Evolutionary conservation across 2,797 vertebrate genomes (phyloP).

Genomic region (Meriones psammophilus): DNA sequence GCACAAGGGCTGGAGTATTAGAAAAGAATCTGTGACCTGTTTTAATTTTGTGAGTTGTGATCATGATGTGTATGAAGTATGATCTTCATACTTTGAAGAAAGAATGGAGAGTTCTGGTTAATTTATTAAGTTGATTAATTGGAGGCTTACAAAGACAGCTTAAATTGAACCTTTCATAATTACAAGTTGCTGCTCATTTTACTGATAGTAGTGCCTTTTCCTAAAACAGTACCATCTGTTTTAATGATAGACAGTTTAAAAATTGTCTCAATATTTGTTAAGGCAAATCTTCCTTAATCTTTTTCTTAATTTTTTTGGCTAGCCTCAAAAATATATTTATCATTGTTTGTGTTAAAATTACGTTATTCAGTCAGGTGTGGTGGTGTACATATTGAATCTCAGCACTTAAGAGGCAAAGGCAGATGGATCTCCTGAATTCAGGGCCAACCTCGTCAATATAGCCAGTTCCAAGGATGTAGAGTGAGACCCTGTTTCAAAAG

Average conservation of each 20-base stretch:
- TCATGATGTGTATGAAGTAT: constrained; percentile 12
- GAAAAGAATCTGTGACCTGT: constrained; percentile 17
- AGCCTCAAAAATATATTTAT: constrained; percentile 20
- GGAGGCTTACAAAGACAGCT: constrained; percentile 13
- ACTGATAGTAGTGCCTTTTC: constrained; percentile 43
- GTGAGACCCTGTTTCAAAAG: background rate
- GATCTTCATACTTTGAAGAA: constrained; percentile 59
- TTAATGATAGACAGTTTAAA: constrained; percentile 52
- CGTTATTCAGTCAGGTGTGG: background rate
- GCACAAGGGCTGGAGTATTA: background rate
- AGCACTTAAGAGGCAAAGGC: background rate
- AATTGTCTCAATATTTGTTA: constrained; percentile 33
- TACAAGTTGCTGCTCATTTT: constrained; percentile 48
- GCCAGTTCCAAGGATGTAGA: background rate
- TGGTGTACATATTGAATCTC: background rate
- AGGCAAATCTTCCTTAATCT: background rate
- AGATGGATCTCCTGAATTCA: background rate
- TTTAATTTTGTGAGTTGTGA: constrained; percentile 12
- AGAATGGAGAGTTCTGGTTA: constrained; percentile 43
- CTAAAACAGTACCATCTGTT: constrained; percentile 39
- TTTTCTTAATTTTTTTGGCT: constrained; percentile 35
- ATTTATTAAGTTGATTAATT: constrained; percentile 15
- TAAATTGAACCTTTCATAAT: constrained; percentile 3
- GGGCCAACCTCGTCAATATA: background rate
- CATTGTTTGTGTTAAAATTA: constrained; percentile 9